Conservation (phyloP, 2,888 invertebrate genomes). For the Seladonia tumulorum region DNA sequence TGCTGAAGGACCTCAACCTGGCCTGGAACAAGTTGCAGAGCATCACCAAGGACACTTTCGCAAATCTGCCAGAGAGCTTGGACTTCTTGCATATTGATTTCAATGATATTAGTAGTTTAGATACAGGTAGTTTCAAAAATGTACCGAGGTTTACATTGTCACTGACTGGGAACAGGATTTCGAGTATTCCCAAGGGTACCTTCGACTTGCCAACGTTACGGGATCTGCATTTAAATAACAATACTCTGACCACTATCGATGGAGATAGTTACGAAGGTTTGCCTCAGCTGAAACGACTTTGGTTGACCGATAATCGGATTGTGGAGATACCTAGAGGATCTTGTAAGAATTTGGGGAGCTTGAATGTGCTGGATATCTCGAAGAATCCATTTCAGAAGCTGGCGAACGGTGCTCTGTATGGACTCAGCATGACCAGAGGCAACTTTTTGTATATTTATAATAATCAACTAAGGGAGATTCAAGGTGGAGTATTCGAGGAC, state of each 20-base stretch:
- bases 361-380: conserved; percentile 83
- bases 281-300: conserved; percentile 82
- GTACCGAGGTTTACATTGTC: conserved; percentile 82
- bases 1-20: conserved; percentile 82
- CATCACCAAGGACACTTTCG: conserved; percentile 81
- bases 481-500: conserved; percentile 71
- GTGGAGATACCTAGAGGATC: conserved; percentile 82
- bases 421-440: conserved; percentile 49
- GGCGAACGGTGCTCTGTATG: conserved; percentile 74
- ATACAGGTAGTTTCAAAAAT: conserved; percentile 82
- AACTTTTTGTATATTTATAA: conserved; percentile 63
- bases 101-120: conserved; percentile 82
- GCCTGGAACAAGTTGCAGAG: conserved; percentile 82
- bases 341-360: conserved; percentile 83
- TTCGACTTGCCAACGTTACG: conserved; percentile 66
- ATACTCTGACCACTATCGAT: conserved; percentile 63
- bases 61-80: conserved; percentile 78
- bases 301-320: conserved; percentile 82
- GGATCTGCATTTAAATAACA: conserved; percentile 67
- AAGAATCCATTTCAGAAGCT: conserved; percentile 82
- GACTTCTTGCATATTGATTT: conserved; percentile 83
- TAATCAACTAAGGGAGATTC: conserved; percentile 63
- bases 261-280: conserved; percentile 83
- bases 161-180: conserved; percentile 83
- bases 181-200: conserved; percentile 76